Evolutionary conservation across 2,888 invertebrate species (phyloP).

Genomic region (Sepiola atlantica): DNA sequence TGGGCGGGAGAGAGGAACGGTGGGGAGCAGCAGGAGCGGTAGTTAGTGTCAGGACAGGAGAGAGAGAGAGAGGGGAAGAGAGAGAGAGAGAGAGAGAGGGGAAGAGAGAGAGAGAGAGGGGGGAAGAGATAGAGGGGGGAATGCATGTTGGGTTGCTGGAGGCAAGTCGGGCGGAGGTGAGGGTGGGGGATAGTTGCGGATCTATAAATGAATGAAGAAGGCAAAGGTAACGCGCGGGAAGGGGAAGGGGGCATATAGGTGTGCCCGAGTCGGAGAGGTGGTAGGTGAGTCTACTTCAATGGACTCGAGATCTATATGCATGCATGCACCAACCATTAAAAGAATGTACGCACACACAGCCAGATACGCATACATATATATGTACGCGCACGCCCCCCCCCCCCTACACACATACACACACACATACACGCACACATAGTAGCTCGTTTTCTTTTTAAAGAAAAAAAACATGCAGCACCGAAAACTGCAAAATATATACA

Average conservation of each 20-base stretch:
- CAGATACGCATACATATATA: no score
- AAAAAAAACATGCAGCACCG: no score
- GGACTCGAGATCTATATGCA: background rate
- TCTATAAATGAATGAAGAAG: background rate
- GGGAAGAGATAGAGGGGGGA: background rate
- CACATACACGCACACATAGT: no score
- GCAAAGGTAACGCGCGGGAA: background rate
- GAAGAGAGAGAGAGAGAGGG: background rate
- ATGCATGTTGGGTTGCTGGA: conserved; percentile 32
- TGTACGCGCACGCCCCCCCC: no score
- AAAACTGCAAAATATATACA: no score
- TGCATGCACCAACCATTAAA: no score
- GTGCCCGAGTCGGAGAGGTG: background rate
- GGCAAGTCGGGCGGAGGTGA: background rate
- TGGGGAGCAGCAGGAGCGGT: no score
- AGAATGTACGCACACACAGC: no score
- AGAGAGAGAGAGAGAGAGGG: background rate
- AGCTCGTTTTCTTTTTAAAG: no score
- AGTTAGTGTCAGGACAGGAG: background rate
- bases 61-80: background rate
- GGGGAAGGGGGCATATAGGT: background rate
- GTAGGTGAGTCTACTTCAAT: background rate
- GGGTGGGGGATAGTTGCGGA: background rate
- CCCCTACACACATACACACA: no score
- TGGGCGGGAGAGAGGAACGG: no score